Evolutionary conservation across 2,888 invertebrate species (phyloP).

Genomic region (Andrena haemorrhoa): DNA sequence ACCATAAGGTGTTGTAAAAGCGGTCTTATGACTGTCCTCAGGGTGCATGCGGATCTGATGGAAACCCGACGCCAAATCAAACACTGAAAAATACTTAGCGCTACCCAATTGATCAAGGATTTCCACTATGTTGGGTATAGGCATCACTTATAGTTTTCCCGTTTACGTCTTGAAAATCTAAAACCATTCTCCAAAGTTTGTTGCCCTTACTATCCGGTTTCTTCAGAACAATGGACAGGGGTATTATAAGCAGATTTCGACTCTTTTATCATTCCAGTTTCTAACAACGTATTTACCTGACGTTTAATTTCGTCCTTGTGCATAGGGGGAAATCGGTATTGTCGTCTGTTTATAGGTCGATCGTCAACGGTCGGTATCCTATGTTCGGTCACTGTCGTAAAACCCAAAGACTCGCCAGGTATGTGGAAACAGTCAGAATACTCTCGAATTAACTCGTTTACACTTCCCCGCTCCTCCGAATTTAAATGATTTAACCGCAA

Average conservation of each 20-base stretch:
- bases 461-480: neutral
- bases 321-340: neutral
- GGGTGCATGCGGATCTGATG: conserved; percentile 13
- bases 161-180: neutral
- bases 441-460: neutral
- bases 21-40: conserved; percentile 5
- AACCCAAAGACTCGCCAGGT: conserved; percentile 1
- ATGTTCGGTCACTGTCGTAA: neutral
- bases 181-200: conserved; percentile 2
- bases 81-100: conserved; percentile 3
- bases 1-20: conserved; percentile 9
- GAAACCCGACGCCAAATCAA: conserved; percentile 8
- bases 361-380: neutral
- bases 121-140: conserved; percentile 1
- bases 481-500: conserved; percentile 4
- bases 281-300: neutral
- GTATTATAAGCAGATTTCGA: conserved; percentile 1
- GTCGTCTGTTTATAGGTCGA: neutral
- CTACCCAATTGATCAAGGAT: conserved; percentile 16
- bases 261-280: neutral
- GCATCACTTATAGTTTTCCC: conserved; percentile 2
- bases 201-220: conserved; percentile 4
- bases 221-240: neutral
- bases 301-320: conserved; percentile 10
- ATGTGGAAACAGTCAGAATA: conserved; percentile 4